Percentiles rank a stretch among this genome's conserved stretches.
Evolutionary conservation across 2,888 invertebrate genomes (phyloP).

Genomic region (Netelia melanura): DNA sequence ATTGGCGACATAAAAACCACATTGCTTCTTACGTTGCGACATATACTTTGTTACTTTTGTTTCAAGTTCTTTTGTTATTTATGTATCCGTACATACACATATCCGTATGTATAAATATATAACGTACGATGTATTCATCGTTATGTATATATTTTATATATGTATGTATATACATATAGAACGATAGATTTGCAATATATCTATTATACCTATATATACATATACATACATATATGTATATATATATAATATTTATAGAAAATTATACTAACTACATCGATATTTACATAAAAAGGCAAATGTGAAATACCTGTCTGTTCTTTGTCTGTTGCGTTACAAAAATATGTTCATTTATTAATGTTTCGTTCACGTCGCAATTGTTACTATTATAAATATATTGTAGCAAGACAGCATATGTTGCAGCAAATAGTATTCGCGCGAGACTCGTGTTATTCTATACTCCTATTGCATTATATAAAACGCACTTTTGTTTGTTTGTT

Average conservation of each 20-base stretch:
- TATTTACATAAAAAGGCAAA: constrained; percentile 85
- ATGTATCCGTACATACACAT: constrained; percentile 60
- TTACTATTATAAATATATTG: constrained; percentile 77
- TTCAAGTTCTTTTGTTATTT: constrained; percentile 60
- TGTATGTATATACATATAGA: constrained; percentile 59
- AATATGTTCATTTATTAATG: constrained; percentile 75
- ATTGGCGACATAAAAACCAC: constrained; percentile 71
- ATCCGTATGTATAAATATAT: constrained; percentile 53
- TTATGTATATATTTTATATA: constrained; percentile 67
- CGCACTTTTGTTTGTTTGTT: constrained; percentile 22
- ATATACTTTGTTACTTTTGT: constrained; percentile 73
- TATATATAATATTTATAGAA: constrained; percentile 79
- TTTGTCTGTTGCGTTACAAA: constrained; percentile 79
- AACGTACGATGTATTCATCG: constrained; percentile 34
- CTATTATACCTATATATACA: constrained; percentile 48
- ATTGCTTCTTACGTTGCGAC: constrained; percentile 73
- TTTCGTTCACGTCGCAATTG: constrained; percentile 73
- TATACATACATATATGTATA: constrained; percentile 64
- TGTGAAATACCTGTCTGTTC: constrained; percentile 83
- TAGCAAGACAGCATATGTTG: constrained; percentile 76
- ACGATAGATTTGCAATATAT: constrained; percentile 43
- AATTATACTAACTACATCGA: constrained; percentile 83
- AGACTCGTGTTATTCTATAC: constrained; percentile 69
- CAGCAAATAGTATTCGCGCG: constrained; percentile 76
- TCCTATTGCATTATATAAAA: constrained; percentile 68